Base-by-base conservation (phyloP, 2,797 vertebrate genomes). In the Lithobates pipiens region DNA sequence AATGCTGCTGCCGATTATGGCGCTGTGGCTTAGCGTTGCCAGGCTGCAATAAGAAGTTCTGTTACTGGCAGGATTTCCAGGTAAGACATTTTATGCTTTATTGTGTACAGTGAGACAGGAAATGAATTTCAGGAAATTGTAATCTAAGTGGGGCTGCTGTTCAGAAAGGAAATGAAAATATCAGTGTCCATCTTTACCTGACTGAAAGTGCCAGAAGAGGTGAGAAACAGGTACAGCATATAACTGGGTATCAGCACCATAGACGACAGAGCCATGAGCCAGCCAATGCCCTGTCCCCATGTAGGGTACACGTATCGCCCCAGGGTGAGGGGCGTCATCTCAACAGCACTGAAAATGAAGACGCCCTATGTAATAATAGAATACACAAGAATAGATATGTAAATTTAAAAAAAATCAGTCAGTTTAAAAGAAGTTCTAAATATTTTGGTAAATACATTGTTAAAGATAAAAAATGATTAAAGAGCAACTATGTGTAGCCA, bases 191-290 rank as follows among this genome's bases (percentile, higher is more conserved):
- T 61, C 21, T 13, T 67, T 92, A 92, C 95, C 96, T 97, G 95
- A 76, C 83, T 92, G 74, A 97, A 32, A 80, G 91, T 93, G 72
- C 97, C 97, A 23, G 94, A 92, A 27, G 93, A 93, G 82, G 88
- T 94, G 90, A 95, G 91, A 89, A 97, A 95, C 83, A 94, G 93
- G 90, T 95, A 97, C 86, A 97, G 80, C 91, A 94, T 90, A 63
- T 97, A 98, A 29, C 95, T 95, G 0, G 97, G 97, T 68, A 98
- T 94, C 68, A 98, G 92, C 0, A 97, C 9, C 97, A 98, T 98
- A 63, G 97, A 98, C 4, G 96, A 98, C 85, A 97, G 85, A 9
- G 96, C 94, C 97, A 98, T 97, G 75, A 95, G 84, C 97, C 97
- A 97, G 9, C 96, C 97, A 0, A 96, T 94, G 54, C 91, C 94